Evolutionary conservation across 1,140 invertebrate species (phyloP).

Genomic region (Liolophura sinensis): DNA sequence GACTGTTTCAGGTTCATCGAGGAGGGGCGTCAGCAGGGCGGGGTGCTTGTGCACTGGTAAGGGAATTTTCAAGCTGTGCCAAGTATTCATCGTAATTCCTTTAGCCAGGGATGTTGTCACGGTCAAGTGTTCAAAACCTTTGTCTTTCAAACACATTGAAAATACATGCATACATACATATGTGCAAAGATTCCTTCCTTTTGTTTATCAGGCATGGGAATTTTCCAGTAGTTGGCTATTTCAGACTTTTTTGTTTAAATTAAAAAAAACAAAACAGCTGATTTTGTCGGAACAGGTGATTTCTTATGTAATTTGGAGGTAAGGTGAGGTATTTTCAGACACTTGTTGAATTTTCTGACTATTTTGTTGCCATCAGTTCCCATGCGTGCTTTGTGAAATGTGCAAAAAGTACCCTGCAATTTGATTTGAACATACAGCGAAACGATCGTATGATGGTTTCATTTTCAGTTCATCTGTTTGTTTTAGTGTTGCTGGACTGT

Average conservation of each 20-base stretch:
- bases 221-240: too few species aligned
- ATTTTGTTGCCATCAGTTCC: not conserved
- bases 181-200: too few species aligned
- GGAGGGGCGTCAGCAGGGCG: conserved; percentile 31
- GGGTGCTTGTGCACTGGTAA: conserved; percentile 48
- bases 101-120: not conserved
- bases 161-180: too few species aligned
- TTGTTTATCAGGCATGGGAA: too few species aligned
- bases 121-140: not conserved
- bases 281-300: too few species aligned
- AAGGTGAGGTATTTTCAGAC: not conserved
- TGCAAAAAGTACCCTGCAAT: not conserved
- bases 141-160: not conserved
- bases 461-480: conserved; percentile 5
- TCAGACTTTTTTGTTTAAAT: too few species aligned
- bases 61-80: not conserved
- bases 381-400: not conserved
- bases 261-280: too few species aligned
- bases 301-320: too few species aligned
- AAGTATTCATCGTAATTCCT: not conserved
- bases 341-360: not conserved
- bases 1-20: conserved; percentile 45
- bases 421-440: not conserved
- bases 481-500: conserved; percentile 41
- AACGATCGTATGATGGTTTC: not conserved